Evolutionary conservation across 92 coral and sea anemone species (phyloP).

Genomic region (Heteractis magnifica): DNA sequence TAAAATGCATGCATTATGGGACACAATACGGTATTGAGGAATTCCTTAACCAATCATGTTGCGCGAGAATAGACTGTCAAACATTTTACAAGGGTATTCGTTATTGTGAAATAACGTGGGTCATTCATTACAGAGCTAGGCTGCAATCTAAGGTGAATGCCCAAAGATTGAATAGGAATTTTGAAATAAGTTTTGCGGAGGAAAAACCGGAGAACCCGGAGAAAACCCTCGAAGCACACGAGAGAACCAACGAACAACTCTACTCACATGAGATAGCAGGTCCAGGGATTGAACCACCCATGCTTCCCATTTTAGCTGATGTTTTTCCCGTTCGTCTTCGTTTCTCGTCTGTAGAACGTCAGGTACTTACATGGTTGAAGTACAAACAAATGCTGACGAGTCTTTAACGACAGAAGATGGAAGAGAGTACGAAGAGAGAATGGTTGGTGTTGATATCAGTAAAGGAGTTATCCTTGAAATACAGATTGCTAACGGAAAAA

Average conservation of each 20-base stretch:
- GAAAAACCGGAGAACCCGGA: too few relatives aligned
- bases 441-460: constrained; percentile 90
- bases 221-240: too few relatives aligned
- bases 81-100: too few relatives aligned
- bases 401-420: constrained; percentile 13
- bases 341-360: constrained; percentile 47
- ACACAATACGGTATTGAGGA: not conserved
- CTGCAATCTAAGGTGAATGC: too few relatives aligned
- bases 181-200: too few relatives aligned
- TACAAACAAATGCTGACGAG: constrained; percentile 30
- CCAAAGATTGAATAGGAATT: too few relatives aligned
- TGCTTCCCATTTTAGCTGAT: not conserved
- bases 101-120: too few relatives aligned
- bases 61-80: not conserved
- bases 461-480: constrained; percentile 91
- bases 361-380: constrained; percentile 90
- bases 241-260: too few relatives aligned
- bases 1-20: not conserved
- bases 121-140: too few relatives aligned
- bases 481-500: constrained; percentile 72
- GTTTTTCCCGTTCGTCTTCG: not conserved
- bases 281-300: too few relatives aligned
- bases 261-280: too few relatives aligned
- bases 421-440: constrained; percentile 71
- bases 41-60: not conserved